These are phyloP conservation scores for Crossaster papposus DNA, from an alignment of 53 echinoderm and acorn worm genomes.

Conservation along the genomic window DNA sequence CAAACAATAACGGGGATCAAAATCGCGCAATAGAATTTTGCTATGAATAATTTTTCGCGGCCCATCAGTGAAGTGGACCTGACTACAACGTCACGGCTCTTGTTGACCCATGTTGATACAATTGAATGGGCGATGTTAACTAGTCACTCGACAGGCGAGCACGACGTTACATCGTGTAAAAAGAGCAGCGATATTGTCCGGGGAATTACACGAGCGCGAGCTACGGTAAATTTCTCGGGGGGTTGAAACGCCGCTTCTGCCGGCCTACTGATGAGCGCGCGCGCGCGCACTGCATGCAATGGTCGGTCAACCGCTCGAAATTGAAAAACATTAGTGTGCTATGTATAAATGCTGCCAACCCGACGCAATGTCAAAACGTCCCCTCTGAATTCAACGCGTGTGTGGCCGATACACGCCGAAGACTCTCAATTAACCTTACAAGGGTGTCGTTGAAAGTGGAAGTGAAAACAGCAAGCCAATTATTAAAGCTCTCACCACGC, in stretches of 20 bases:
- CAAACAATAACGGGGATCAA: background rate
- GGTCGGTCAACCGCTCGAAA: conserved; percentile 9
- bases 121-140: background rate
- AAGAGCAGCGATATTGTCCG: background rate
- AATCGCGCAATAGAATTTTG: background rate
- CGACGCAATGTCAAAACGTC: conserved; percentile 2
- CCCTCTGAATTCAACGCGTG: conserved; percentile 2
- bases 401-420: background rate
- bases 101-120: background rate
- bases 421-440: background rate
- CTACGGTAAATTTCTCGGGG: background rate
- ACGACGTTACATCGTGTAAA: background rate
- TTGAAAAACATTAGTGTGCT: conserved; percentile 3
- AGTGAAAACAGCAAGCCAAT: background rate
- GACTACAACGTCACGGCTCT: too few relatives aligned
- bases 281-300: too few relatives aligned
- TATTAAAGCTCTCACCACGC: background rate
- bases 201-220: conserved; percentile 3
- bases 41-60: background rate
- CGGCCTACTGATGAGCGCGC: background rate
- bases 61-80: background rate
- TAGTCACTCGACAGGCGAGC: background rate
- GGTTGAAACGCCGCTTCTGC: background rate
- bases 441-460: conserved; percentile 25
- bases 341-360: background rate